Evolutionary conservation across 2,113 vertebrate species (phyloP).

Genomic region (Abramis brama): DNA sequence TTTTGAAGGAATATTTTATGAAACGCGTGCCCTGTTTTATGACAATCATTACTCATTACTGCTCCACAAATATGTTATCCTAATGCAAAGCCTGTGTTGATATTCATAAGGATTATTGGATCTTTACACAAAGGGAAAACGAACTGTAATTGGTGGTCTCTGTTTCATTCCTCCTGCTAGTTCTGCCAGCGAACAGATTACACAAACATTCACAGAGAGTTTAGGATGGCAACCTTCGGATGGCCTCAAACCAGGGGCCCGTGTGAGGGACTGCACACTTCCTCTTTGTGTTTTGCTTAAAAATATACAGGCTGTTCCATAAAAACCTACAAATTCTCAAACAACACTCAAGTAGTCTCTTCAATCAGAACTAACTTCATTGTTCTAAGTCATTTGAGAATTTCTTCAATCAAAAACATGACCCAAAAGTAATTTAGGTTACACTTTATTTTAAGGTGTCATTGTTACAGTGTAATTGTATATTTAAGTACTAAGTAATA

Average conservation of each 20-base stretch:
- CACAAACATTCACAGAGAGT: conserved; percentile 31
- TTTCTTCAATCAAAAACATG: too few relatives aligned
- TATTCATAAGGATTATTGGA: not conserved
- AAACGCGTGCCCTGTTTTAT: not conserved
- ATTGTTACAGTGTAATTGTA: too few relatives aligned
- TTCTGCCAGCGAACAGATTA: not conserved
- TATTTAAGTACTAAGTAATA: too few relatives aligned
- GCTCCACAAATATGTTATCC: not conserved
- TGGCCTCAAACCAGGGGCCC: conserved; percentile 55
- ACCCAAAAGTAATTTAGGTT: too few relatives aligned
- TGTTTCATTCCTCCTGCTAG: not conserved
- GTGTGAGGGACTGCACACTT: conserved; percentile 46
- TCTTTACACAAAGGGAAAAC: not conserved
- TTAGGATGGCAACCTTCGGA: conserved; percentile 50
- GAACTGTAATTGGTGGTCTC: conserved; percentile 3
- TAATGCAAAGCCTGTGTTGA: not conserved
- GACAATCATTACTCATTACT: not conserved
- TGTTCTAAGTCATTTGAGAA: too few relatives aligned
- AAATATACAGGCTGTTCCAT: conserved; percentile 7
- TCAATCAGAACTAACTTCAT: too few relatives aligned
- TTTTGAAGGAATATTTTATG: not conserved
- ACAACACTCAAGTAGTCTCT: not conserved
- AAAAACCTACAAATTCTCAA: not conserved
- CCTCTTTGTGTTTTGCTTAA: not conserved
- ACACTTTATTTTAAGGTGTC: too few relatives aligned